A percentile compares a stretch with the other conserved stretches of the same genome.
These are phyloP conservation scores for Scaeva pyrastri DNA, from an alignment of 2,888 invertebrate species.

Conservation along the genomic window DNA sequence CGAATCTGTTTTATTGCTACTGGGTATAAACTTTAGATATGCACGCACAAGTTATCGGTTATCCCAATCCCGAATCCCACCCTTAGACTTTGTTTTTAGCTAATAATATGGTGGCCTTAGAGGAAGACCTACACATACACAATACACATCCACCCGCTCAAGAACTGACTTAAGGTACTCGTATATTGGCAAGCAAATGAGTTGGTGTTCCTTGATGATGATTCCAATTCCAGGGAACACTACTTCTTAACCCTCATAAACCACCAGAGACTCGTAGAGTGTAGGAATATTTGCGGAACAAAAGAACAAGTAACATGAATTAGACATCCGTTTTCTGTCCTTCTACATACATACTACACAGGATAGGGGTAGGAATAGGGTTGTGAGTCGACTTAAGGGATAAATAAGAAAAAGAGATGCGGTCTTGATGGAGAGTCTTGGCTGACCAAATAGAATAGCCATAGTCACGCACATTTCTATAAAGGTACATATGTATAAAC, in stretches of 20 bases:
- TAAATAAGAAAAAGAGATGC: constrained; percentile 51
- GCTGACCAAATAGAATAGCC: constrained; percentile 55
- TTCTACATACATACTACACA: no score
- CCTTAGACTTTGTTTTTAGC: constrained; percentile 19
- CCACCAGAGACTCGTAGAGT: constrained; percentile 69
- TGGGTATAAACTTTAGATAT: constrained; percentile 48
- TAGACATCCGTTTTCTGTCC: constrained; percentile 51
- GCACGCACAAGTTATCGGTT: no score
- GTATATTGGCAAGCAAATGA: constrained; percentile 66
- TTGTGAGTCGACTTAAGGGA: background rate
- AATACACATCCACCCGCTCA: background rate
- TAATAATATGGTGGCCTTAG: constrained; percentile 33
- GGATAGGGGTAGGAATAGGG: constrained; percentile 20
- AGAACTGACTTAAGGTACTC: background rate
- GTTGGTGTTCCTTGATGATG: constrained; percentile 55
- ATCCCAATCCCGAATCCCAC: constrained; percentile 15
- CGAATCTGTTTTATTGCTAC: constrained; percentile 70
- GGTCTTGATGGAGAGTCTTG: constrained; percentile 21
- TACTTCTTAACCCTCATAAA: constrained; percentile 34
- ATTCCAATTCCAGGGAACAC: constrained; percentile 15
- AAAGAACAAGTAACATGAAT: constrained; percentile 70
- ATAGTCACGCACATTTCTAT: constrained; percentile 70
- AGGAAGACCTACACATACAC: constrained; percentile 1
- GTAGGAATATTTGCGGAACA: constrained; percentile 32
- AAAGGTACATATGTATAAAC: background rate